phyloP scores from a whole-genome alignment of 2,797 vertebrate species.

The Cyclopterus lumpus region DNA sequence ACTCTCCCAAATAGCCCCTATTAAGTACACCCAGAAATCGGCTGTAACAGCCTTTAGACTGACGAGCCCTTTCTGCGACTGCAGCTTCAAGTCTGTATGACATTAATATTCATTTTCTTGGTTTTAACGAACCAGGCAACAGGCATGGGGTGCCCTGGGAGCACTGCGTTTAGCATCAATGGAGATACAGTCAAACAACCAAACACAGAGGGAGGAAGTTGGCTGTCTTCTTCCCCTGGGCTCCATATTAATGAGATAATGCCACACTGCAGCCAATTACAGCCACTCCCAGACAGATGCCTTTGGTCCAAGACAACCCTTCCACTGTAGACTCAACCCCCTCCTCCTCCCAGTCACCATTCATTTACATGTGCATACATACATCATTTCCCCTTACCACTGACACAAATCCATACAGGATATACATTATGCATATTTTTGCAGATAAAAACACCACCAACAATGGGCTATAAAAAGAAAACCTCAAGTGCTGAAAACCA shows the following conservation, averaged over 20 bases:
- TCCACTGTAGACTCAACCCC: slow-evolving; percentile 56
- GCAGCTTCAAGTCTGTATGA: slow-evolving; percentile 62
- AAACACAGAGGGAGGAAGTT: slow-evolving; percentile 81
- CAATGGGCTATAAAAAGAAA: not conserved
- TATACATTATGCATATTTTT: slow-evolving; percentile 44
- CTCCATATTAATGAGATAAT: slow-evolving; percentile 84
- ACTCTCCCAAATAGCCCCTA: slow-evolving; percentile 49
- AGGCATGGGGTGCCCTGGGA: slow-evolving; percentile 71
- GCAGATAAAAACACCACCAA: slow-evolving; percentile 17
- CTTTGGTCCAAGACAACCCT: slow-evolving; percentile 80
- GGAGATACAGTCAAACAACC: slow-evolving; percentile 84
- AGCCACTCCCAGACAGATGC: slow-evolving; percentile 83
- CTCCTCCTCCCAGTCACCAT: slow-evolving; percentile 42
- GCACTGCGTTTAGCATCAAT: slow-evolving; percentile 81
- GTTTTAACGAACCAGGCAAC: slow-evolving; percentile 83
- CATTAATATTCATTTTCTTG: slow-evolving; percentile 84
- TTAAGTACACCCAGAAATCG: slow-evolving; percentile 63
- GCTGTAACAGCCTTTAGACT: slow-evolving; percentile 55
- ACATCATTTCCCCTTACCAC: slow-evolving; percentile 52
- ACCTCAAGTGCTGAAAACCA: not conserved
- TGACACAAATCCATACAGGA: slow-evolving; percentile 65
- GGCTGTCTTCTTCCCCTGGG: slow-evolving; percentile 83
- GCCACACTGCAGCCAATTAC: slow-evolving; percentile 84
- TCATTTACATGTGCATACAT: slow-evolving; percentile 60
- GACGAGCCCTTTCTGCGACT: slow-evolving; percentile 60